Evolutionary conservation across 1,140 invertebrate species (phyloP), one percentile per base, ranked within the genome.

Genomic region (Macrocentrus cingulum): DNA sequence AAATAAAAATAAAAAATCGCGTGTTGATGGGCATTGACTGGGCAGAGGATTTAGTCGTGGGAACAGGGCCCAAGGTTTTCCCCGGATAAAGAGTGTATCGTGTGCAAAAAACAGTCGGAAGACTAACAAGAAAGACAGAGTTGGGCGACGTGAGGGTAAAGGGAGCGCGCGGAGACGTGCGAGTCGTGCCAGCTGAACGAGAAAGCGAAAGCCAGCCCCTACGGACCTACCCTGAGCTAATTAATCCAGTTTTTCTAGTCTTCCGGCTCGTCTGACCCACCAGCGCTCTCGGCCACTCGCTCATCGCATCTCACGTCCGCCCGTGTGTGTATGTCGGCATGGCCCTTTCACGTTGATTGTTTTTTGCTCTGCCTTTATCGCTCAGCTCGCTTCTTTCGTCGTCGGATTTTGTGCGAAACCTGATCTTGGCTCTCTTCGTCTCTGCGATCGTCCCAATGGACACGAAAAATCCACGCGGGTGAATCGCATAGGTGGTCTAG

Each of bases 161-260:
- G 15, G 13, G 3, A 13, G 36, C 3, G 3, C 7, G 15, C 13
- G 15, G 7, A 39, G 7, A 39, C 15, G 13, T 39, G 13, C 8
- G 8, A 39, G 36, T 9, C 36, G 36, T 39, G 36, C 36, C 36
- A 39, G 36, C 4, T 39, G 36, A 39, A 15, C 36, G 25, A 11
- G 13, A 39, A 15, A 11, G 36, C 36, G 4, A 15, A 39, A 8
- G 15, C 36, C 8, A 39, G 36, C 36, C 36, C 36, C 13, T 39
- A 15, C 36, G 36, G 36, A 39, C 11, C 13, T 15, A 39, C 36
- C 36, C 36, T 11, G 13, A 39, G 36, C 36, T 39, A 39, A 39
- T 39, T 39, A 39, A 39, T 39, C 36, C 36, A 11, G 8, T 39
- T 39, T 39, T 39, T 39, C 36, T 39, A 29, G 25, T 29, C 25